Base-by-base conservation (phyloP, 2,888 invertebrate genomes). In the Clitarchus hookeri region DNA sequence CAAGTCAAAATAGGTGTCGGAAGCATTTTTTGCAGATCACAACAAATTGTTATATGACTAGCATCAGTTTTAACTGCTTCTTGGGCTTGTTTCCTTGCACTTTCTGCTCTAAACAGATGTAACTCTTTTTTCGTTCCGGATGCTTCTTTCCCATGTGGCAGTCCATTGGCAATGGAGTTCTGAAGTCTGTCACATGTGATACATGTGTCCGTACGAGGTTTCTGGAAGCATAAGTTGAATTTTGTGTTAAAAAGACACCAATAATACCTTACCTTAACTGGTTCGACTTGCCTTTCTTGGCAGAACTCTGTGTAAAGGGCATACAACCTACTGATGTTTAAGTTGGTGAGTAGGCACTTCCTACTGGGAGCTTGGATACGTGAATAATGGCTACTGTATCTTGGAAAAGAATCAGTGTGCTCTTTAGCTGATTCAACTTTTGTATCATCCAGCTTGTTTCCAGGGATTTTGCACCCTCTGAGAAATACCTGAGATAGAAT, bases 1-100 rank as follows among this genome's bases (percentile, higher is more conserved):
- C 87, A 88, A 27, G 88, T 87, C 53, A 88, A 85, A 44, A 86
- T 16, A 54, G 88, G 88, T 25, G 88, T 87, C 26, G 88, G 88
- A 84, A 89, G 85, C 54, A 86, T 88, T 86, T 89, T 89, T 87
- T 88, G 88, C 79, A 89, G 53, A 84, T 89, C 88, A 88, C 88
- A 89, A 84, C 88, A 88, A 65, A 65, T 36, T 82, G 65, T 23
- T 65, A 65, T 65, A 65, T 65, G 65, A 65, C 8, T 65, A 65
- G 12, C 23, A 65, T 65, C 12, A 65, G 16, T 23, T 65, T 11
- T 6, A 12, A 11, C 65, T 6, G 6, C 65, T 65, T 65, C 65
- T 23, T 23, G 23, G 8, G 16, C 16, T 65, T 65, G 65, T 12
- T 65, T 65, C 65, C 23, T 65, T 65, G 65, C 65, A 23, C 65